Conservation (phyloP, 2,797 vertebrate species). For the Pangasius mekongensis region DNA sequence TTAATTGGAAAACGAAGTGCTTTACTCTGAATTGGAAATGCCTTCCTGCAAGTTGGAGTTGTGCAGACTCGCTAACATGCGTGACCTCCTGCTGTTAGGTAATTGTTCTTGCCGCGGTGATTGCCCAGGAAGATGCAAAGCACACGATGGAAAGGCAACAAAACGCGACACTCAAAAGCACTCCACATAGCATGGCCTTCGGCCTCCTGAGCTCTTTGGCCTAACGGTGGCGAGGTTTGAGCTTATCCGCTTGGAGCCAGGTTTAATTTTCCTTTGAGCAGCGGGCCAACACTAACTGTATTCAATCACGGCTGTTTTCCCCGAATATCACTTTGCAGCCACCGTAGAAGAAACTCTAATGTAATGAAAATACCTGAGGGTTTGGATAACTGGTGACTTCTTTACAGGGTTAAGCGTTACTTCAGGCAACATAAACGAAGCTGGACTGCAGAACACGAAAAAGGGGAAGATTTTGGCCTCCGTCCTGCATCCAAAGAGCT, state of each 20-base stretch:
- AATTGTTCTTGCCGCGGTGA: not conserved
- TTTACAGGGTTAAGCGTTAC: constrained; percentile 45
- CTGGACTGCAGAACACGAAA: constrained; percentile 41
- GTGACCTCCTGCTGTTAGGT: not conserved
- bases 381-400: constrained; percentile 48
- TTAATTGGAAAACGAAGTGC: not conserved
- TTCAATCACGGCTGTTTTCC: constrained; percentile 66
- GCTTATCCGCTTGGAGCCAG: constrained; percentile 14
- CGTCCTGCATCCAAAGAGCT: constrained; percentile 78
- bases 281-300: constrained; percentile 51
- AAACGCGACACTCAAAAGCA: not conserved
- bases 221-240: not conserved
- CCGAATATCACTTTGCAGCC: constrained; percentile 55
- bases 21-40: not conserved
- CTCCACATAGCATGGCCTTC: not conserved
- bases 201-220: constrained; percentile 1
- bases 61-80: not conserved
- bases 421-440: constrained; percentile 53
- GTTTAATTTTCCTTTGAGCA: constrained; percentile 48
- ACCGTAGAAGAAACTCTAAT: constrained; percentile 51
- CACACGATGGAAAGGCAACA: not conserved
- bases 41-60: no score
- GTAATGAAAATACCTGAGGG: constrained; percentile 57
- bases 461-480: constrained; percentile 64
- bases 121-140: not conserved